Evolutionary conservation across 2,888 invertebrate species (phyloP), one percentile per base, ranked within the genome.

Genomic region (Branchellion lobata): DNA sequence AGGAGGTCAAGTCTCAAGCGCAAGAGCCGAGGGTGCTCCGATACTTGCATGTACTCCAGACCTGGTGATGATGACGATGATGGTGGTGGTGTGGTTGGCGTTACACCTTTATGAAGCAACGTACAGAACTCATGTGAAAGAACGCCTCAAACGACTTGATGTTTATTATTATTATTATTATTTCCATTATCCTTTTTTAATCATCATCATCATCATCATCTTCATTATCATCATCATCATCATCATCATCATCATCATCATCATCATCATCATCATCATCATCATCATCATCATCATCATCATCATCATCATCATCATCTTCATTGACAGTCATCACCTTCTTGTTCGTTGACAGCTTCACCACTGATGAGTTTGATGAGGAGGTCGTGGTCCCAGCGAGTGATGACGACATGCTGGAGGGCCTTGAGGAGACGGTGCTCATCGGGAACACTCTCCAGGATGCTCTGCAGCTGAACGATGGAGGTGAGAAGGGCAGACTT

Each of bases 331-430:
- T 24, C 31, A n/a, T 71, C 47, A 72, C 72, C 79, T 29, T 51
- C 47, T 33, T 79, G 53, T 18, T 79, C 79, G 11, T 51, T 53
- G 36, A 57, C 33, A 33, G 53, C 27, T n/a, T 57, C 77, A 29
- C 65, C 77, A 65, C 24, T 77, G 51, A 77, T 77, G 36, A 77
- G 65, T 29, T 77, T 77, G 53, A 65, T 53, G 61, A 77, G 77
- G 11, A 77, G n/a, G 29, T 47, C 29, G 53, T 65, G 65, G 33
- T 77, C 65, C 77, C 77, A 77, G 0, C 77, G 61, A 65, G 27
- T 65, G 1, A 65, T 21, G 1, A 77, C 57, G 31, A 77, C 34
- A 24, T 77, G 77, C 24, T 77, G 53, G n/a, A 77, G 34, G 31
- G 77, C 61, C 24, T 61, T 53, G 31, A 77, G 34, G 31, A 77